Percentiles rank a stretch among this genome's conserved stretches.
phyloP scores from a whole-genome alignment of 2,113 vertebrate species.

The Cygnus atratus region DNA sequence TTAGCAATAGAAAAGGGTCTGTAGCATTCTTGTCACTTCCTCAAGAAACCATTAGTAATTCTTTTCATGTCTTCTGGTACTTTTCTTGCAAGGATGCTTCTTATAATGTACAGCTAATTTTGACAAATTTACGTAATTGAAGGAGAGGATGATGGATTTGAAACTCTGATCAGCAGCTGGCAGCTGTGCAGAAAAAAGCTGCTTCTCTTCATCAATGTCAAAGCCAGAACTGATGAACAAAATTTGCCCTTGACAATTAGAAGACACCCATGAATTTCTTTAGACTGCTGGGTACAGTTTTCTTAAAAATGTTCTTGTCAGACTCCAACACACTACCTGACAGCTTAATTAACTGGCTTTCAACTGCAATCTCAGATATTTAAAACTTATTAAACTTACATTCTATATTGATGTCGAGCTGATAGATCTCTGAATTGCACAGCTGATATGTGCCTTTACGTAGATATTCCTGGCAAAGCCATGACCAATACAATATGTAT shows the following conservation, averaged over 20 bases:
- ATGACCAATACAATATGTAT: constrained; percentile 69
- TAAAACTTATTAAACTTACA: constrained; percentile 87
- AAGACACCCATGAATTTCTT: constrained; percentile 88
- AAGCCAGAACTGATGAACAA: constrained; percentile 84
- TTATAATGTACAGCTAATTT: constrained; percentile 88
- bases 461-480: constrained; percentile 65
- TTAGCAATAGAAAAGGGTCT: constrained; percentile 45
- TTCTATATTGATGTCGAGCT: constrained; percentile 80
- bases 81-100: constrained; percentile 88
- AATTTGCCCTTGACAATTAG: constrained; percentile 89
- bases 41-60: constrained; percentile 80
- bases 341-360: constrained; percentile 89
- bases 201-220: constrained; percentile 90
- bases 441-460: constrained; percentile 68
- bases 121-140: constrained; percentile 91
- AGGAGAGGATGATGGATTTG: constrained; percentile 88
- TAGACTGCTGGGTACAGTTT: constrained; percentile 84
- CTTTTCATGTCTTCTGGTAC: constrained; percentile 81
- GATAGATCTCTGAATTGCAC: constrained; percentile 77
- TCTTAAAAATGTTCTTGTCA: constrained; percentile 88
- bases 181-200: constrained; percentile 84
- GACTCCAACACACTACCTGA: constrained; percentile 85
- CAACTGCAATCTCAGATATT: constrained; percentile 86
- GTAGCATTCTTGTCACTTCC: constrained; percentile 71
- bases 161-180: constrained; percentile 87